Evolutionary conservation across 1,140 invertebrate genomes (phyloP), one percentile per base, ranked within the genome.

Genomic region (Zaprionus africanus): DNA sequence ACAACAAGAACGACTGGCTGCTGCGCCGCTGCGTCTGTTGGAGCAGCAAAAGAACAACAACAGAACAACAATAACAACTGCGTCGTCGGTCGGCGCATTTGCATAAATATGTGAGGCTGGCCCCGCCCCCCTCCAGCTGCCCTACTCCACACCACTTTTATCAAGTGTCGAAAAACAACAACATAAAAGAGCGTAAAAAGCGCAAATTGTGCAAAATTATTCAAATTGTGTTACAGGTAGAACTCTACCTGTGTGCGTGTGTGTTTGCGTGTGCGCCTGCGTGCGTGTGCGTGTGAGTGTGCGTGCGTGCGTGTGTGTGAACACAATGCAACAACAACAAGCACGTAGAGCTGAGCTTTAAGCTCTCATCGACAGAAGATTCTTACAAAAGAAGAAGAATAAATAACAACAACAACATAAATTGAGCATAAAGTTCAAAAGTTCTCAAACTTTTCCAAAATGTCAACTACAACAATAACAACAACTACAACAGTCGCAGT

Each of bases 401-500:
- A 2, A 7, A 17, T 2, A 46, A 46, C 5, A 17, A 43, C 7
- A 17, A 3, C 7, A 17, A 43, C 15, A 36, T 38, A 13, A 57
- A 58, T 46, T 43, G 41, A 72, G 56, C 46, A 65, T 46, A 38
- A 59, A 59, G 19, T 53, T 59, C 57, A 58, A 71, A 24, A 31
- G 22, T 34, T 34, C 31, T 34, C 49, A 54, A 65, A 65, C 53
- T 9, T 15, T 24, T 17, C 26, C 34, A 66, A 66, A 66, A 66
- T 66, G 64, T 51, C 69, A 66, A 59, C 67, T 61, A 24, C 67
- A 66, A 73, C 63, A 59, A 59, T 53, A 72, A 65, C 58, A 62
- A 59, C 62, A 17, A 73, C 70, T 46, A 79, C 82, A 76, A 74
- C 81, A 71, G 72, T 78, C 70, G 72, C 75, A 73, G 70, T 76